Evolutionary conservation across 2,113 vertebrate species (phyloP), one percentile per base, ranked within the genome.

Genomic region (Carassius gibelio): DNA sequence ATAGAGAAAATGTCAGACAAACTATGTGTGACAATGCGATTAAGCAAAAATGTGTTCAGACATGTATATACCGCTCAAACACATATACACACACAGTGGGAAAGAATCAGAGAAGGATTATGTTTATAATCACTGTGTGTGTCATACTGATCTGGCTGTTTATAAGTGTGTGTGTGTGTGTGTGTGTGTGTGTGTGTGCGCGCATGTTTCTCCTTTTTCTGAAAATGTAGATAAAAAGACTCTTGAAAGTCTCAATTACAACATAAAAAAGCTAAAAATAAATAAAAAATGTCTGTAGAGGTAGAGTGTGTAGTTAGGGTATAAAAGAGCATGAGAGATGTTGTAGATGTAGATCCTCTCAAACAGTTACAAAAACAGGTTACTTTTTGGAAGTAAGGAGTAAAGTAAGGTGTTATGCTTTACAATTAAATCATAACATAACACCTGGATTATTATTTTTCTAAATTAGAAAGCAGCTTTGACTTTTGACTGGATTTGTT

Each of bases 81-180:
- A 38, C 8, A 3, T 19, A 38, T 2, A 38, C 19, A 45, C 42
- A 85, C 76, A 55, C 64, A 34, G 55, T 36, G 50, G 36, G n/a
- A 87, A 15, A 30, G 30, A 26, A 48, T 34, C 84, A 72, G 13
- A 71, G 52, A 13, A 45, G 23, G 38, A 85, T 75, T 80, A 81
- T n/a, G 17, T 71, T 74, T 11, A 64, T 80, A 50, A 81, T 62
- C 75, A 76, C 72, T 26, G 6, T 50, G 78, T 81, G 77, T 38
- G 34, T 9, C 62, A 83, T 61, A 75, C 38, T n/a, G 82, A 77
- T 38, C 21, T 57, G 14, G 48, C 36, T 34, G 48, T 52, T 71
- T 62, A 81, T 42, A 79, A 84, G 30, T 48, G 7, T 77, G 45
- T 10, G 45, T 23, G 57, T 34, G n/a, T 14, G 48, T 30, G 9